Evolutionary conservation across 2,888 invertebrate genomes (phyloP), one percentile per base, ranked within the genome.

Genomic region (Rhogogaster chlorosoma): DNA sequence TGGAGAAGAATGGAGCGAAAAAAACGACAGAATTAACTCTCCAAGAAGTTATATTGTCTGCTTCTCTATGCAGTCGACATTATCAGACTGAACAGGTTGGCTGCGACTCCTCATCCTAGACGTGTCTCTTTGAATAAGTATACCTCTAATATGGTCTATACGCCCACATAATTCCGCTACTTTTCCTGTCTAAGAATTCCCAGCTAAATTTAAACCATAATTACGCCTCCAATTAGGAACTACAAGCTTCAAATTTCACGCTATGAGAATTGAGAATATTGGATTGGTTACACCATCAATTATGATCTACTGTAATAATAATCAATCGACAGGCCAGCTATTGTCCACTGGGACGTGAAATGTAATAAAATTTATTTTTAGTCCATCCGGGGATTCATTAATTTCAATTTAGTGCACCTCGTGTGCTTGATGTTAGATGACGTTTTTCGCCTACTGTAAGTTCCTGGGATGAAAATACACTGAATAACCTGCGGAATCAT

Each of bases 41-140:
- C 32, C 32, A 26, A 29, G 32, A 67, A 67, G 67, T 67, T 67
- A 67, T 67, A 67, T 61, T 61, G 61, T 61, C 61, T 26, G 26
- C 61, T 61, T 26, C 61, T 61, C 61, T 61, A 9, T 26, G 61
- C 61, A 61, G 61, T 26, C 22, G 12, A 26, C 61, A 26, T 29
- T 61, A 61, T 26, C 61, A 29, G 22, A 26, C 61, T 61, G 61
- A 12, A 61, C 26, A 61, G 26, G 22, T 61, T 22, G 9, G n/a
- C 53, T 53, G n/a, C 18, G 53, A n/a, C n/a, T 53, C n/a, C 53
- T 53, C 53, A 53, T 53, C n/a, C n/a, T n/a, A 53, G 53, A 6
- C n/a, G n/a, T 53, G n/a, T 22, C 61, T 9, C 22, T 61, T 61
- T 61, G 61, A 26, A 61, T 29, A 22, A 61, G 12, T 61, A 45